Conservation (phyloP, 2,113 vertebrate species). For the Epinephelus lanceolatus region DNA sequence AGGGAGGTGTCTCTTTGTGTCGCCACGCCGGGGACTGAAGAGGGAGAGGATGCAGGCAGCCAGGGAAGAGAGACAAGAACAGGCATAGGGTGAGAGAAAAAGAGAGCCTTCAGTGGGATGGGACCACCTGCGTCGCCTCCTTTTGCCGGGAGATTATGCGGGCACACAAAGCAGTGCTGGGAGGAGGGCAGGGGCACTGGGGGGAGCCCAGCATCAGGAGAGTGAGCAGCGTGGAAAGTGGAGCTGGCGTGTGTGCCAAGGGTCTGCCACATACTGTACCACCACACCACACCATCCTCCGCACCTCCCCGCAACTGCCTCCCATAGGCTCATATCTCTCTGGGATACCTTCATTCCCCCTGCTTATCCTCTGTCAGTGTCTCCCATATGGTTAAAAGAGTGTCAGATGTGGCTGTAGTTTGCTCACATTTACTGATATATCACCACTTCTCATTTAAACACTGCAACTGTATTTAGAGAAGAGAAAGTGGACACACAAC, state of each 20-base stretch:
- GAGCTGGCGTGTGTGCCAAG: constrained; percentile 86
- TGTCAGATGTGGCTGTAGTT: neutral
- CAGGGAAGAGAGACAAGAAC: constrained; percentile 64
- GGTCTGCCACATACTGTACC: constrained; percentile 81
- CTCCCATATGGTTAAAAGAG: neutral
- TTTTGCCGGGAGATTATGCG: constrained; percentile 83
- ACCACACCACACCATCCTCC: constrained; percentile 37
- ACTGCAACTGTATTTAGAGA: neutral
- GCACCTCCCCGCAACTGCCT: constrained; percentile 21
- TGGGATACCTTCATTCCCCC: constrained; percentile 17
- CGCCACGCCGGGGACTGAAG: constrained; percentile 64
- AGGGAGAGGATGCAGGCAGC: constrained; percentile 78
- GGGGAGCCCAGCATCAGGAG: constrained; percentile 71
- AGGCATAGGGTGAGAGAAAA: constrained; percentile 71
- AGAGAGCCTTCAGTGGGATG: constrained; percentile 73
- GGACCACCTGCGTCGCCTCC: constrained; percentile 80
- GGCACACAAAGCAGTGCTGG: constrained; percentile 78
- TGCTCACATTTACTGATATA: neutral
- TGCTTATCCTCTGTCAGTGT: constrained; percentile 23
- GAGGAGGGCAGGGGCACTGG: constrained; percentile 71
- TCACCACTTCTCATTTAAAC: neutral
- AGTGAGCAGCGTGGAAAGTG: constrained; percentile 87
- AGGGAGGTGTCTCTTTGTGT: constrained; percentile 81
- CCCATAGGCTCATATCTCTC: constrained; percentile 42
- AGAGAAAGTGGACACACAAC: neutral